These are phyloP conservation scores for Telmatochromis brichardi DNA, from an alignment of 2,113 vertebrate genomes.

Conservation along the genomic window DNA sequence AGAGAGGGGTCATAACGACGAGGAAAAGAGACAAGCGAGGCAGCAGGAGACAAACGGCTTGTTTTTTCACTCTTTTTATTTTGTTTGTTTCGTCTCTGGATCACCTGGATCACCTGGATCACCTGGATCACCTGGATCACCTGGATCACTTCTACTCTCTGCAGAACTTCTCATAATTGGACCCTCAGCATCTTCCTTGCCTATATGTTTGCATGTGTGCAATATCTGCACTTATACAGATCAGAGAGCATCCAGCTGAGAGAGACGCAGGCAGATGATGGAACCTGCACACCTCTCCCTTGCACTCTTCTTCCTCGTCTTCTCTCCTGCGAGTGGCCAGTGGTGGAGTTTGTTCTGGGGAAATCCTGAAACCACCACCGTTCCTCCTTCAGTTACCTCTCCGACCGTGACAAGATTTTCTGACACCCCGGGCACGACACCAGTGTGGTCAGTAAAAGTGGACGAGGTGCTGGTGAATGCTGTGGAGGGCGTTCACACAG, in stretches of 20 bases:
- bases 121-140: not conserved
- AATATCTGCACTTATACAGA: not conserved
- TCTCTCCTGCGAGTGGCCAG: slow-evolving; percentile 31
- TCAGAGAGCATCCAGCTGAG: not conserved
- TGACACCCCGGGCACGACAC: not conserved
- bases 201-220: not conserved
- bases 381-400: not conserved
- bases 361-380: not conserved
- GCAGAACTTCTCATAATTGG: not conserved
- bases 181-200: not conserved
- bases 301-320: slow-evolving; percentile 30
- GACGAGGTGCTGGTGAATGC: not conserved
- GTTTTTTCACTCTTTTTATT: not conserved
- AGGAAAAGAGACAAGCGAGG: not conserved
- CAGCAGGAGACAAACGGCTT: not conserved
- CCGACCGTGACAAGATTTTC: not conserved
- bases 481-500: not conserved
- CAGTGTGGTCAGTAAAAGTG: not conserved
- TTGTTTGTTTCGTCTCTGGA: not conserved
- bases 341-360: slow-evolving; percentile 61
- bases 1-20: not conserved
- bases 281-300: slow-evolving; percentile 5
- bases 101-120: not conserved
- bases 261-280: slow-evolving; percentile 28
- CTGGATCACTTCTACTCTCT: not conserved